Conservation (phyloP, 2,113 vertebrate genomes). For the Datnioides undecimradiatus region DNA sequence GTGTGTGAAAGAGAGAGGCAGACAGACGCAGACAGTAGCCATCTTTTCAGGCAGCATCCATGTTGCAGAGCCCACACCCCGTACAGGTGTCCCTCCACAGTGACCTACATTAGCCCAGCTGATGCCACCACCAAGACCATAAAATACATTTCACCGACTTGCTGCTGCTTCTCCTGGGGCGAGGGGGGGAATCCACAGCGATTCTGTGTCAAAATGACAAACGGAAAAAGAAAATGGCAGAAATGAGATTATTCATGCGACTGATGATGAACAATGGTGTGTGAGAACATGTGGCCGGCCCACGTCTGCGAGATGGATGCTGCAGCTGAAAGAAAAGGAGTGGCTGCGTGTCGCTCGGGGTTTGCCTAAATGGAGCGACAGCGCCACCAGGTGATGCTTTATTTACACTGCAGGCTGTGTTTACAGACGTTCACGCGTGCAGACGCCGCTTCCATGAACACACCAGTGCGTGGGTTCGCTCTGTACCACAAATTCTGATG, state of each 20-base stretch:
- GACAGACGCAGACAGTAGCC: conserved; percentile 39
- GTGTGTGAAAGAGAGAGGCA: neutral
- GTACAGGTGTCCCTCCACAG: conserved; percentile 62
- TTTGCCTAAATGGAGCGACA: conserved; percentile 42
- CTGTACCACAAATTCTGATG: neutral
- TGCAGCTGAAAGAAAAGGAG: conserved; percentile 69
- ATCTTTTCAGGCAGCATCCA: conserved; percentile 65
- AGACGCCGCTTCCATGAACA: neutral
- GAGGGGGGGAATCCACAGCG: neutral
- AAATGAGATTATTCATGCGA: neutral
- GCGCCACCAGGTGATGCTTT: conserved; percentile 23
- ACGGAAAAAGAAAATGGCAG: neutral
- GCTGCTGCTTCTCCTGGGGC: neutral
- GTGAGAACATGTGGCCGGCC: conserved; percentile 43
- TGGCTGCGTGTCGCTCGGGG: conserved; percentile 38
- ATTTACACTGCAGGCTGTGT: neutral
- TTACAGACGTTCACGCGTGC: neutral
- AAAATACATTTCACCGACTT: neutral
- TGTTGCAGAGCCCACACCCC: conserved; percentile 39
- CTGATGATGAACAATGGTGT: conserved; percentile 24
- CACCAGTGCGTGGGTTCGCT: neutral
- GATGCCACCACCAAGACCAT: conserved; percentile 26
- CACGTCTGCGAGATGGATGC: conserved; percentile 60
- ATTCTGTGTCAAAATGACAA: neutral
- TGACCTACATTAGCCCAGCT: conserved; percentile 65